Base-by-base conservation (phyloP, 2,113 vertebrate genomes). In the Trematocara marginatum region DNA sequence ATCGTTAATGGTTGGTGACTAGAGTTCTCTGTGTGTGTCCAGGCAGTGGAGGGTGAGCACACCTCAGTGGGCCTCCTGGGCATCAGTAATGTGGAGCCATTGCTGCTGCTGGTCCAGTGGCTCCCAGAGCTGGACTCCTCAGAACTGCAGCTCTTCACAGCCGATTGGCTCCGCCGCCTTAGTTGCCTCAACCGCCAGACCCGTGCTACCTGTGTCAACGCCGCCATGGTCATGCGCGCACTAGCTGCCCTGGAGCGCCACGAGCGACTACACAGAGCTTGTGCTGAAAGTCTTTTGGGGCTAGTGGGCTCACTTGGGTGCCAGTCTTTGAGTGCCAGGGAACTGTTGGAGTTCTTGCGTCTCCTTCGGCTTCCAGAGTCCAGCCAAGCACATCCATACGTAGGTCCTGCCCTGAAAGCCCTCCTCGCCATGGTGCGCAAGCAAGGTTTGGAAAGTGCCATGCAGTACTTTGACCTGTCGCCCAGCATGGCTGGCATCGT, bases 41-140 rank as follows among this genome's bases (percentile, higher is more conserved):
- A 99, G 99, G 98, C 99, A 6, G 97, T 99, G 87, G 99, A 99
- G 92, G 98, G 98, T 10, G 98, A 99, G 82, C 99, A 99, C 92
- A 97, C 97, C 45, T 97, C 98, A 12, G 98, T 99, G 91, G 98
- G 98, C 6, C 96, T 99, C 78, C 92, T 99, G 89, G 99, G 98
- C 86, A 98, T 99, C 91, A 99, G 98, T 91, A 99, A 99, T 12
- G 99, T 99, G 87, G 98, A 99, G 64, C 98, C 98, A 20, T 94
- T 99, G 90, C 79, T 99, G 91, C 96, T 99, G 85, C 97, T 99
- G 89, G 97, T 98, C 88, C 98, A 97, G 90, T 99, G 98, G 98
- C 97, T 99, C 84, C 97, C 98, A 10, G 97, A 98, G 49, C 95
- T 99, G 79, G 97, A 98, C 76, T 99, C 97, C 0, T 94, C 96